Conservation (phyloP, 2,797 vertebrate species). For the Threskiornis aethiopicus region DNA sequence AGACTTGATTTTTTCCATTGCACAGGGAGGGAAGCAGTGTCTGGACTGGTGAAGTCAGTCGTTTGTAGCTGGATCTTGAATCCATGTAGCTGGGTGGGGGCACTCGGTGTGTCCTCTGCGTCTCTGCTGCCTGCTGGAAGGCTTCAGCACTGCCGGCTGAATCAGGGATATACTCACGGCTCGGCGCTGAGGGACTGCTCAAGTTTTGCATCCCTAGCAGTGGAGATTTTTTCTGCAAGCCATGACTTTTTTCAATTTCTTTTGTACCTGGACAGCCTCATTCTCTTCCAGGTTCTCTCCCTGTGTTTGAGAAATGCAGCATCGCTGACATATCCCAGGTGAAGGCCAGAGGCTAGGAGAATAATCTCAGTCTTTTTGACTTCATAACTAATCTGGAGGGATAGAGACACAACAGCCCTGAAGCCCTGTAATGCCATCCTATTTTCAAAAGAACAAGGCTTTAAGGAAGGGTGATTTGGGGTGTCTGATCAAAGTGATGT, state of each 20-base stretch:
- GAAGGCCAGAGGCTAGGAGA: background rate
- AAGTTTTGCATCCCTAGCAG: background rate
- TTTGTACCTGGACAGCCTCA: background rate
- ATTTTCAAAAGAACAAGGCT: background rate
- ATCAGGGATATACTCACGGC: background rate
- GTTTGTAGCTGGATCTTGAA: background rate
- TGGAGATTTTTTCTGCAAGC: background rate
- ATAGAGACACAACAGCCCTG: background rate
- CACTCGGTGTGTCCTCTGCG: background rate
- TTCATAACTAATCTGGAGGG: background rate
- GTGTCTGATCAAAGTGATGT: background rate
- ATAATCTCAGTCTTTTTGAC: background rate
- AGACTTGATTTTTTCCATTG: background rate
- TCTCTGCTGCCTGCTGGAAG: background rate
- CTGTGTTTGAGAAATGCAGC: background rate
- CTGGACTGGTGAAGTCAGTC: background rate
- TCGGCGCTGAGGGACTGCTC: background rate
- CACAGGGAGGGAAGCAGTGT: background rate
- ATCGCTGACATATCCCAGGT: background rate
- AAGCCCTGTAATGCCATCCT: background rate
- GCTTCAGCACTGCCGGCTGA: background rate
- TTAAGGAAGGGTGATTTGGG: background rate
- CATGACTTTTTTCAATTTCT: background rate
- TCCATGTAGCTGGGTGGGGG: fast-evolving
- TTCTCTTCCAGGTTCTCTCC: background rate